Evolutionary conservation across 2,113 vertebrate species (phyloP), one percentile per base, ranked within the genome.

Genomic region (Lophura nycthemera): DNA sequence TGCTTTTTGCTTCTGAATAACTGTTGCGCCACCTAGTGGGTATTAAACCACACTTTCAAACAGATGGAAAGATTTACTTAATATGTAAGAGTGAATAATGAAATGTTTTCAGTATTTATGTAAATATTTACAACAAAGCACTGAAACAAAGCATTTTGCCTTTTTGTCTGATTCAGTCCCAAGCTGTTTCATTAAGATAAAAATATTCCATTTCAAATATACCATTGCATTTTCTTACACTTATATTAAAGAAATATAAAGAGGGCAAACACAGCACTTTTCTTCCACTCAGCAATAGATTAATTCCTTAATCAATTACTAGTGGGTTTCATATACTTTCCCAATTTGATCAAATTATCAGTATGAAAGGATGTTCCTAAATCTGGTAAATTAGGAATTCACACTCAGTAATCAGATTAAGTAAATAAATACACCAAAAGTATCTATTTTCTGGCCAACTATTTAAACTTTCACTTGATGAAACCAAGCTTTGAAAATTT

Each of bases 1-100:
- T 82, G 29, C 30, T 32, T 82, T 93, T 21, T 65, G n/a, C 18
- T 90, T 86, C 25, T 79, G 82, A 65, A 84, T 82, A 85, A 29
- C 92, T 86, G 13, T 66, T 94, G 25, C 93, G 93, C 97, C 97
- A 97, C 50, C 97, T 97, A 97, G 95, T 95, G 97, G 91, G 7
- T 34, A 32, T 45, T 81, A n/a, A 42, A 42, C 50, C 60, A 4
- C 22, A 48, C 34, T 74, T 75, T 63, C 42, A 71, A 74, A 48
- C 11, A 63, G 14, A 25, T 32, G 10, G 38, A 20, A 88, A 61
- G 19, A 27, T 20, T 16, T 29, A 43, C 30, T 80, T 75, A 27
- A 83, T 71, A 43, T 20, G 14, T 13, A 5, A 2, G 1, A 0
- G 6, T 50, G 38, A 81, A 42, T 71, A 72, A 70, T 6, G 50